phyloP scores from a whole-genome alignment of 1,140 invertebrate genomes.

The Cherax destructor region DNA sequence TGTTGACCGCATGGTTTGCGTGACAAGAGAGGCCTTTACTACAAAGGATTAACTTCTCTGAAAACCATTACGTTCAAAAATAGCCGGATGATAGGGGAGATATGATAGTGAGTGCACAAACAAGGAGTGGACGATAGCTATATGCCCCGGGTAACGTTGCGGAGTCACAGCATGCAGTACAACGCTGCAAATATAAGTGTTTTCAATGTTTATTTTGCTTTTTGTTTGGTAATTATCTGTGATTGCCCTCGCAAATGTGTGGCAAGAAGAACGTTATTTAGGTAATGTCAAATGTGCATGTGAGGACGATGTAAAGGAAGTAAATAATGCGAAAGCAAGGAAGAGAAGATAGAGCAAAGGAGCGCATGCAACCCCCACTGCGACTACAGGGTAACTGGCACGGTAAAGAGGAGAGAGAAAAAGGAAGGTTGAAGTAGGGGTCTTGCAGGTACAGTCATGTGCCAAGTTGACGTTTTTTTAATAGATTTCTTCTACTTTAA shows the following conservation, averaged over 20 bases:
- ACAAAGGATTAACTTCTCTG: constrained; percentile 20
- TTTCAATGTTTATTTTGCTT: constrained; percentile 36
- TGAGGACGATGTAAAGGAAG: background rate
- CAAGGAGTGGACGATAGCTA: background rate
- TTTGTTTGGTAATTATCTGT: background rate
- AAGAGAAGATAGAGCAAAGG: background rate
- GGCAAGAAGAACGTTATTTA: background rate
- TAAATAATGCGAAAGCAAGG: background rate
- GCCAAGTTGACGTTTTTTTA: constrained; percentile 29
- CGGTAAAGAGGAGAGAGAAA: constrained; percentile 53
- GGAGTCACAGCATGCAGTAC: constrained; percentile 24
- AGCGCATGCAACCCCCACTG: background rate
- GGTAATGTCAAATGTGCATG: too few species aligned
- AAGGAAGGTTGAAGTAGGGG: constrained; percentile 56
- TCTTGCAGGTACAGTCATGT: constrained; percentile 61
- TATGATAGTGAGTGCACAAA: background rate
- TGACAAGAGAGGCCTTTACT: background rate
- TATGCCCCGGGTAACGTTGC: background rate
- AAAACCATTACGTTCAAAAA: background rate
- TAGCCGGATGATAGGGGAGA: background rate
- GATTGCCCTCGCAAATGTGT: background rate
- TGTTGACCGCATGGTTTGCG: constrained; percentile 2
- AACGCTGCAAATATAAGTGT: constrained; percentile 39
- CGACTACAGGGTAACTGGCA: constrained; percentile 56
- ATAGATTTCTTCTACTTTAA: background rate